phyloP scores from a whole-genome alignment of 2,888 invertebrate species.

The Entomobrya multifasciata region DNA sequence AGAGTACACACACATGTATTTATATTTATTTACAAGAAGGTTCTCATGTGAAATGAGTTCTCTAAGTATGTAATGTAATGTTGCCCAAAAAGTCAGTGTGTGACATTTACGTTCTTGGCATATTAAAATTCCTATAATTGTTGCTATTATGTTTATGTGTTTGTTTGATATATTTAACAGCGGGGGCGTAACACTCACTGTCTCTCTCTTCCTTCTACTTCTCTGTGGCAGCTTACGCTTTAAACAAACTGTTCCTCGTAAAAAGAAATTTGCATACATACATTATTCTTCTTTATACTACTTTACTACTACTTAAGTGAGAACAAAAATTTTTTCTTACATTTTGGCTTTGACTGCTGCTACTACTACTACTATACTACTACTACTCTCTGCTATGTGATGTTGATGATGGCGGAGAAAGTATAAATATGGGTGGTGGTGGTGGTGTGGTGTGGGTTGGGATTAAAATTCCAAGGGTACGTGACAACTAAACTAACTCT shows the following conservation, averaged over 20 bases:
- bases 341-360: conserved; percentile 55
- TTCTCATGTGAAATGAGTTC: not conserved
- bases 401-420: conserved; percentile 52
- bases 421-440: conserved; percentile 25
- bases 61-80: not conserved
- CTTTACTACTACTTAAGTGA: conserved; percentile 1
- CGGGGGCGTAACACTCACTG: conserved; percentile 67
- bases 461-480: conserved; percentile 61
- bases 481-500: conserved; percentile 61
- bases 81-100: conserved; percentile 26
- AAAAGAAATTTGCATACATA: conserved; percentile 35
- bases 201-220: conserved; percentile 17
- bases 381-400: conserved; percentile 31
- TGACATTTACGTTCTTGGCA: conserved; percentile 33
- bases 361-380: conserved; percentile 4
- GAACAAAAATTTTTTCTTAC: conserved; percentile 41
- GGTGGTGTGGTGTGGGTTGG: conserved; percentile 54
- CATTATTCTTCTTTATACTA: conserved; percentile 16
- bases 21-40: too few relatives aligned
- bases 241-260: conserved; percentile 59
- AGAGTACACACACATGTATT: not conserved
- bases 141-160: conserved; percentile 24
- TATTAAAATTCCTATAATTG: conserved; percentile 5
- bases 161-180: conserved; percentile 68
- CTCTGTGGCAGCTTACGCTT: conserved; percentile 69